Base-by-base conservation (phyloP, 1,140 invertebrate species). In the Drosophila tani region DNA sequence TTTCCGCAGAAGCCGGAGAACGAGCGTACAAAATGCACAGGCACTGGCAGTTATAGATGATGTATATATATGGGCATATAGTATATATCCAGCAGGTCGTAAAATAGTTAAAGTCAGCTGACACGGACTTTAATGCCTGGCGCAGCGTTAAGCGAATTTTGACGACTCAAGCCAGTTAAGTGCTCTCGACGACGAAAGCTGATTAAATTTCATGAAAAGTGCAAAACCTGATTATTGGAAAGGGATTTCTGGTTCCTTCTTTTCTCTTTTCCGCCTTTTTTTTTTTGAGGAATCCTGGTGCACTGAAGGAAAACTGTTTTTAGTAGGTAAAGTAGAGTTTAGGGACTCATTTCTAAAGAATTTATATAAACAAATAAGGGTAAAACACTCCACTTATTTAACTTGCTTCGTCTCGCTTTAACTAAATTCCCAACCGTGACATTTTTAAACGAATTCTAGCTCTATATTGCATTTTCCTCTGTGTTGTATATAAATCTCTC, bases 1-100 rank as follows among this genome's bases (percentile, higher is more conserved):
- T 86, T 86, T 86, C 82, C 79, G 82, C 76, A 76, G 81, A 59
- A 45, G 83, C 58, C 75, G 75, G 78, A 60, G 78, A 50, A 40
- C 24, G 45, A 46, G 32, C 43, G 57, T 57, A 47, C 40, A 66
- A 51, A 59, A 46, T 58, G 21, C 43, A 45, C 29, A 43, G 40
- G 14, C 12, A 56, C 32, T 53, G 45, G 0, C 56, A 45, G 45
- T 68, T 68, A 68, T 68, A 53, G 63, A 50, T 27, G 63, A 19
- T 19, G 29, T 19, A 35, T 47, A 63, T 27, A 38, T 35, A 19
- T 5, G 17, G 2, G 1, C 27, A 65, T 15, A 19, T 66, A 29
- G 27, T 29, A 24, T 35, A 32, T 53, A 63, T 46, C 38, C 35
- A 12, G 46, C n/a, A 3, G 32, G 21, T 70, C 63, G 64, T 68